phyloP scores from a whole-genome alignment of 2,888 invertebrate species.

The Epirrhoe alternata region DNA sequence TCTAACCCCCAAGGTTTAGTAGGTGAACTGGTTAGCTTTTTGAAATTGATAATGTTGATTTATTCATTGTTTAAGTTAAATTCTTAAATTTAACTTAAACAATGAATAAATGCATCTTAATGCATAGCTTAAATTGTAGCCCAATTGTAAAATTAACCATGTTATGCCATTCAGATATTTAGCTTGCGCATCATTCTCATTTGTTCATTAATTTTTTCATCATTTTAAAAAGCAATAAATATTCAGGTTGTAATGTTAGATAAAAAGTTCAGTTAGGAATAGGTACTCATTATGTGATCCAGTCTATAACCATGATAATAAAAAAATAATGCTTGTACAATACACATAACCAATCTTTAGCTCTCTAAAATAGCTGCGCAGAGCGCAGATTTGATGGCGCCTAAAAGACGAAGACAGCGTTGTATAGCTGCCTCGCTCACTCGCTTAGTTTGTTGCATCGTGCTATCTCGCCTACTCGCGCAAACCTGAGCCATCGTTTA shows the following conservation, averaged over 20 bases:
- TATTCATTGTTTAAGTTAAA: neutral
- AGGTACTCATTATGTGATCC: neutral
- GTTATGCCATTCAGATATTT: neutral
- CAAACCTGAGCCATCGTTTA: no score
- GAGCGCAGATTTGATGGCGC: no score
- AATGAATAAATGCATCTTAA: no score
- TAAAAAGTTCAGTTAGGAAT: neutral
- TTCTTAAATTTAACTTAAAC: no score
- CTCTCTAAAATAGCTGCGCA: no score
- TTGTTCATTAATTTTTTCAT: neutral
- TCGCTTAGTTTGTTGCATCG: no score
- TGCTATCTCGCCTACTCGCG: no score
- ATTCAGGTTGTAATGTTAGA: neutral
- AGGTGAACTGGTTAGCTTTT: neutral
- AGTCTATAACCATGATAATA: neutral
- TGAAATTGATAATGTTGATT: neutral
- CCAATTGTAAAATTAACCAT: neutral
- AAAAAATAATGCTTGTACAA: neutral
- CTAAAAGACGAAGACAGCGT: no score
- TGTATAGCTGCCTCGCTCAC: no score
- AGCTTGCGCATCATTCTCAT: neutral
- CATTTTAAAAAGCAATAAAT: neutral
- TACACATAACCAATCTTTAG: neutral
- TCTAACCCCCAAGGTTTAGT: neutral
- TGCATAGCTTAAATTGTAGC: conserved; percentile 16